Conservation (phyloP, 2,797 vertebrate species). For the Carcharodon carcharias region DNA sequence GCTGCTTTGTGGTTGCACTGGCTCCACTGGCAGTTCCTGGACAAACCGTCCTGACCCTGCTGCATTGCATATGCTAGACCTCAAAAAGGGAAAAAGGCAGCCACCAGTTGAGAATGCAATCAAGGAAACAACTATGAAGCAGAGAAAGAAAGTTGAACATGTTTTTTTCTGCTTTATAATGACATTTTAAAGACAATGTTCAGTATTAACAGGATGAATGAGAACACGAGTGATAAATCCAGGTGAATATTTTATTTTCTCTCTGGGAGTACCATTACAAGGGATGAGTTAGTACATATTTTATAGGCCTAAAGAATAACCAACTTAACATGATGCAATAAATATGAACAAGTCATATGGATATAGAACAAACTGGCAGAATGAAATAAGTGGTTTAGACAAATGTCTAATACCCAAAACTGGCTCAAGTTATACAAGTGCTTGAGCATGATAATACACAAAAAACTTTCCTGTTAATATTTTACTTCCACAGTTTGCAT, state of each 20-base stretch:
- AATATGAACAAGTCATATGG: not conserved
- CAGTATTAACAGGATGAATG: too few relatives aligned
- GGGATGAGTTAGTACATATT: not conserved
- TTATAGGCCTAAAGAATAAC: not conserved
- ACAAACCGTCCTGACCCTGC: too few relatives aligned
- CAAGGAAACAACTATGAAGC: not conserved
- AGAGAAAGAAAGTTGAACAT: not conserved
- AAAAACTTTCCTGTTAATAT: not conserved
- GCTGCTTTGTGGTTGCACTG: too few relatives aligned
- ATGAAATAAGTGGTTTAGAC: not conserved
- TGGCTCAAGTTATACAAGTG: too few relatives aligned
- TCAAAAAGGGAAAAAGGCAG: too few relatives aligned
- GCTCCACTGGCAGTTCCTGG: too few relatives aligned
- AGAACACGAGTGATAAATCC: not conserved
- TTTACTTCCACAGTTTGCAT: not conserved
- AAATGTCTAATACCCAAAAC: not conserved
- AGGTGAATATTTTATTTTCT: not conserved
- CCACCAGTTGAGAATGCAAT: not conserved
- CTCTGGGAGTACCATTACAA: not conserved
- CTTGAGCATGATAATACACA: too few relatives aligned
- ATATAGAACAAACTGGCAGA: not conserved
- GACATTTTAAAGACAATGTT: too few relatives aligned
- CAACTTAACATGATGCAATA: not conserved
- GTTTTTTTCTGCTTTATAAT: too few relatives aligned
- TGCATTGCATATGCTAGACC: too few relatives aligned